Conservation (phyloP, 1,140 invertebrate genomes). For the Leptinotarsa defecta region DNA sequence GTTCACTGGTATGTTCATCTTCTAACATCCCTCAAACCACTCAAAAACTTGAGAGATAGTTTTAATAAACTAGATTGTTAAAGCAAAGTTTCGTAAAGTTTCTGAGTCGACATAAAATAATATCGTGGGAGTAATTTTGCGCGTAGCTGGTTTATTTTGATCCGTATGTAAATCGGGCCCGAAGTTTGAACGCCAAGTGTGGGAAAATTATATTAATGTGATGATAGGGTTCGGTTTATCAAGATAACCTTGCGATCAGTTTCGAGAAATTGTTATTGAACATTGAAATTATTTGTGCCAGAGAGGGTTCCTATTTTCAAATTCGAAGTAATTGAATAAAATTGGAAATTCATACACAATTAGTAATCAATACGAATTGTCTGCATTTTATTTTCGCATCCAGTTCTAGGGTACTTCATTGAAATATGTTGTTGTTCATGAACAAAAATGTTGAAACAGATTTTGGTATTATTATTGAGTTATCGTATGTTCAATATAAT, state of each 20-base stretch:
- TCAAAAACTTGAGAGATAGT: slow-evolving; percentile 14
- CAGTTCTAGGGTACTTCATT: too few relatives aligned
- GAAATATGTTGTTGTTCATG: too few relatives aligned
- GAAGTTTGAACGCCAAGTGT: background rate
- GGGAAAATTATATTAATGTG: slow-evolving; percentile 6
- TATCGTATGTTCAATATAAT: too few relatives aligned
- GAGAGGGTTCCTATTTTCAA: too few relatives aligned
- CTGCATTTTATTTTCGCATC: too few relatives aligned
- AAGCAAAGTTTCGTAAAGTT: slow-evolving; percentile 15
- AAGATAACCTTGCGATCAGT: background rate
- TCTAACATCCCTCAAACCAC: background rate
- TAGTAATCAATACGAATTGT: too few relatives aligned
- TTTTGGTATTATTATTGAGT: too few relatives aligned
- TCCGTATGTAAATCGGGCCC: background rate
- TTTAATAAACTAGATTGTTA: slow-evolving; percentile 22
- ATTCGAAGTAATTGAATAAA: too few relatives aligned
- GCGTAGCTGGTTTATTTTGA: slow-evolving; percentile 14
- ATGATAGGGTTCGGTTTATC: background rate
- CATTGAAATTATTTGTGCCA: too few relatives aligned
- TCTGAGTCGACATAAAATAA: slow-evolving; percentile 22
- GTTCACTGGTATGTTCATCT: background rate
- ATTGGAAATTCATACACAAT: too few relatives aligned
- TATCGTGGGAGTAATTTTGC: slow-evolving; percentile 15
- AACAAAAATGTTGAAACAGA: too few relatives aligned
- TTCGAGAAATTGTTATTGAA: background rate